Evolutionary conservation across 2,797 vertebrate species (phyloP).

Genomic region (Tolypeutes matacus): DNA sequence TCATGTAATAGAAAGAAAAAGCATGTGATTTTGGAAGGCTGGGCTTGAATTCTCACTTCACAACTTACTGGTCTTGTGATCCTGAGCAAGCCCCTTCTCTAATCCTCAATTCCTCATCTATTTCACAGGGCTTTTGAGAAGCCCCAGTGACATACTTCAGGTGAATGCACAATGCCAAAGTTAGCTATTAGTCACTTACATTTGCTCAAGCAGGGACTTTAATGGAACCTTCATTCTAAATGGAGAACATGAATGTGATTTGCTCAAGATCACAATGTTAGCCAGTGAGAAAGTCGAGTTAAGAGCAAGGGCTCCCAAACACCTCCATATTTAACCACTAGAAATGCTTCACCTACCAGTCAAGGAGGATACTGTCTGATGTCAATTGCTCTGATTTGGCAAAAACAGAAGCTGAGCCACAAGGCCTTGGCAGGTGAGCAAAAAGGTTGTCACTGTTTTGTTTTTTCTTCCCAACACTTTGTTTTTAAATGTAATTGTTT

Average conservation of each 20-base stretch:
- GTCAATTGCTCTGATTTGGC: conserved; percentile 33
- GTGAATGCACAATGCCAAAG: background rate
- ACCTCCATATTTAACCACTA: background rate
- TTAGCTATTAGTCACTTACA: background rate
- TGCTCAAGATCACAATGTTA: background rate
- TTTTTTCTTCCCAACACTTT: background rate
- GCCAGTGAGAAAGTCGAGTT: background rate
- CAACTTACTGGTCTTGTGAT: background rate
- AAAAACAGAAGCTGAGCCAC: conserved; percentile 58
- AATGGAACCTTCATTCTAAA: background rate
- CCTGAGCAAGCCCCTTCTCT: background rate
- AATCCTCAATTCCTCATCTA: background rate
- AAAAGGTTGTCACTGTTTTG: conserved; percentile 59
- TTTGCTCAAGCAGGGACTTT: background rate
- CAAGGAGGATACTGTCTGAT: background rate
- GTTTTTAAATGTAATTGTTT: conserved; percentile 81
- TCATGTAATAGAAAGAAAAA: conserved; percentile 30
- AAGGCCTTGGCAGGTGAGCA: conserved; percentile 67
- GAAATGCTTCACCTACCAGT: background rate
- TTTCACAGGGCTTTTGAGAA: background rate
- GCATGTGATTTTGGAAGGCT: background rate
- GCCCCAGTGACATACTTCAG: background rate
- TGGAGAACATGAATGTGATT: background rate
- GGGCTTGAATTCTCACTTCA: conserved; percentile 33
- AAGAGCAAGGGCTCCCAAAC: background rate